phyloP scores from a whole-genome alignment of 2,797 vertebrate species.

The Uromys caudimaculatus region DNA sequence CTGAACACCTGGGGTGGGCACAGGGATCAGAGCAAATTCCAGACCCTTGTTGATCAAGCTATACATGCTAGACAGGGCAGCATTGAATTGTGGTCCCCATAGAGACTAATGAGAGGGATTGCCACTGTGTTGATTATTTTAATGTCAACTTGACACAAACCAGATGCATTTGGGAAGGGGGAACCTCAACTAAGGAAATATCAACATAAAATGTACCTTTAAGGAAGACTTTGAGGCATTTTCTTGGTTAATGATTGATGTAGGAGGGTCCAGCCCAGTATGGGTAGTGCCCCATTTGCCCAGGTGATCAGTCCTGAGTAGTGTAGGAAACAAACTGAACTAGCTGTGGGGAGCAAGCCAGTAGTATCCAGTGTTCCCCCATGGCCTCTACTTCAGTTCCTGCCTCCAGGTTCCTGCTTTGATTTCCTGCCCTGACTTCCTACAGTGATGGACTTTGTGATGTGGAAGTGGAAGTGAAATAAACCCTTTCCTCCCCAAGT shows the following conservation, averaged over 20 bases:
- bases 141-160: not conserved
- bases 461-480: not conserved
- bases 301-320: not conserved
- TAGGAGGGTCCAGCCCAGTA: not conserved
- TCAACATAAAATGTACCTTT: not conserved
- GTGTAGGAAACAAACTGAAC: not conserved
- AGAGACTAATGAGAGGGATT: slow-evolving; percentile 59
- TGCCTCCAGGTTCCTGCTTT: not conserved
- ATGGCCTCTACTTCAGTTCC: not conserved
- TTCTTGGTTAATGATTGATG: not conserved
- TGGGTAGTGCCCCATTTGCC: too few species aligned
- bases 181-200: not conserved
- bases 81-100: not conserved
- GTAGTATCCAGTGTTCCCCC: not conserved
- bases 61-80: not conserved
- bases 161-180: not conserved
- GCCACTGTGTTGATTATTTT: not conserved
- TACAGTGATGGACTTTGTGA: not conserved
- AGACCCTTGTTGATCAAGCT: not conserved
- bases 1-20: not conserved
- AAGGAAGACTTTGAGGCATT: not conserved
- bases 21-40: not conserved
- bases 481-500: too few species aligned
- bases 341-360: too few species aligned
- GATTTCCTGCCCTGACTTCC: not conserved